Evolutionary conservation across 2,797 vertebrate species (phyloP).

Genomic region (Bryconaethiops microstoma): DNA sequence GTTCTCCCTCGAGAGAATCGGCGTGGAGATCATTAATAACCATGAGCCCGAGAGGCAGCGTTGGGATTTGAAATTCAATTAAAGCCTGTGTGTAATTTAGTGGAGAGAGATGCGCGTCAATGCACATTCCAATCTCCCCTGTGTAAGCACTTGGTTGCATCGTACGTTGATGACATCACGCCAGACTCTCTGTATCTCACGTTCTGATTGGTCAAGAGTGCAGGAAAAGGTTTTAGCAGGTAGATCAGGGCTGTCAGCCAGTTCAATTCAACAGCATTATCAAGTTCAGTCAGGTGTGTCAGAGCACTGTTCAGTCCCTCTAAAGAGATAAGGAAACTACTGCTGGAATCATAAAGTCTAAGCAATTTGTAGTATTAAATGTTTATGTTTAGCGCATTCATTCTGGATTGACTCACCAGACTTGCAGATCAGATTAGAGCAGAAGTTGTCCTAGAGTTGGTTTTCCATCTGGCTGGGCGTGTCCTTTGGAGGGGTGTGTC

Average conservation of each 20-base stretch:
- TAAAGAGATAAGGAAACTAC: not conserved
- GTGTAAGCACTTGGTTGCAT: constrained; percentile 31
- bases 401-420: not conserved
- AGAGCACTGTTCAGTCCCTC: not conserved
- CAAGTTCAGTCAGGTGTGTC: constrained; percentile 9
- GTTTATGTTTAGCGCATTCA: not conserved
- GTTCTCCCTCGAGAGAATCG: constrained; percentile 23
- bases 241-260: constrained; percentile 1
- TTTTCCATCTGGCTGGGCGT: not conserved
- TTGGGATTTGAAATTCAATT: constrained; percentile 45
- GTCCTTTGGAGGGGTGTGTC: not conserved
- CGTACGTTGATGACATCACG: constrained; percentile 23
- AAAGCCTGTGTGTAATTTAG: constrained; percentile 44
- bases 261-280: constrained; percentile 12
- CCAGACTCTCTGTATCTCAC: not conserved
- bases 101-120: constrained; percentile 14
- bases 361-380: not conserved
- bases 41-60: constrained; percentile 23
- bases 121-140: constrained; percentile 31
- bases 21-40: constrained; percentile 42
- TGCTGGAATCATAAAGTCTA: not conserved
- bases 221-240: not conserved
- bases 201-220: constrained; percentile 11
- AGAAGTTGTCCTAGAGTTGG: not conserved
- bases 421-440: not conserved